Evolutionary conservation across 2,113 vertebrate species (phyloP), one percentile per base, ranked within the genome.

Genomic region (Cervus canadensis): DNA sequence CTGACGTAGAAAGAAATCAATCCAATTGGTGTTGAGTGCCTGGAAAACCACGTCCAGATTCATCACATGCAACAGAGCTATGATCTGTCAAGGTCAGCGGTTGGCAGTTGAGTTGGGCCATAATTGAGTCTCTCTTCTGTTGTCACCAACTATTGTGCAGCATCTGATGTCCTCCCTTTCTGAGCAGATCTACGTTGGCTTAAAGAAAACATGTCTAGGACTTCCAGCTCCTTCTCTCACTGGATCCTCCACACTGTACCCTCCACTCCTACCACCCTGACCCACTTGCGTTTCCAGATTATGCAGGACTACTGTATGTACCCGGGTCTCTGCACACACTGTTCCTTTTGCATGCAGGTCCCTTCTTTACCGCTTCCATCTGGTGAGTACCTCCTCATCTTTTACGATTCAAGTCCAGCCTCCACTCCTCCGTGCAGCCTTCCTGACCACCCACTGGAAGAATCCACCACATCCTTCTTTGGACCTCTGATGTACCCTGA

Each of bases 261-360:
- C 21, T 60, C 11, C 19, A 30, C 28, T 74, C 57, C 48, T 54
- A 10, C 30, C 30, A 71, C 45, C 3, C 13, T 3, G 13, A 64
- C 25, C 13, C 2, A 12, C 33, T 40, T 9, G 30, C 3, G 23
- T 54, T 93, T 87, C 25, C 26, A 21, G 23, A 64, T 21, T 33
- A 12, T 2, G 17, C 0, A 5, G 23, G 23, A 17, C 28, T 40
- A 8, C 14, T 25, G 28, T 13, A 76, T 1, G 11, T 6, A 15
- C 1, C 0, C 5, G 2, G 40, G n/a, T 4, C 36, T 36, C 45
- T 43, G 33, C 28, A n/a, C 19, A 21, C 4, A 5, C 54, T 71
- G 28, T 36, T 57, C 40, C 19, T 45, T 84, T 60, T 81, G 30
- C 11, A 26, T 1, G 15, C 1, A 16, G 14, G 48, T 54, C 33